Percentiles rank a stretch among this genome's conserved stretches.
Conservation (phyloP, 2,113 vertebrate genomes). For the Halcyon senegalensis region DNA sequence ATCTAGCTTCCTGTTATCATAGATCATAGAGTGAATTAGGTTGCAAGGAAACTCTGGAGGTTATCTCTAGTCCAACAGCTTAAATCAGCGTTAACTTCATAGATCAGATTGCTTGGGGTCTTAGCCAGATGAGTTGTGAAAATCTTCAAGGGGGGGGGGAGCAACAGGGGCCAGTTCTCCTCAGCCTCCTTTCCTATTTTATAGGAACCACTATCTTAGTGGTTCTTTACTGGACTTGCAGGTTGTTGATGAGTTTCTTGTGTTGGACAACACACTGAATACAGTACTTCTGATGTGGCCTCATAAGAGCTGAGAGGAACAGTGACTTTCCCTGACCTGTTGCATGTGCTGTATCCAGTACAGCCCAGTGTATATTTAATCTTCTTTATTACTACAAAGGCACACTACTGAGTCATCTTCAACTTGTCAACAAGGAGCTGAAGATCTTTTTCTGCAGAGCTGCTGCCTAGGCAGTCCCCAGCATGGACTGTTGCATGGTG, state of each 20-base stretch:
- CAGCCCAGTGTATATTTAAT: background rate
- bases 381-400: background rate
- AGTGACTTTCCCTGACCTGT: background rate
- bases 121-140: background rate
- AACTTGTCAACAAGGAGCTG: background rate
- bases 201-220: background rate
- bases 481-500: background rate
- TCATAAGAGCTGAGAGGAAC: background rate
- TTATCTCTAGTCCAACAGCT: background rate
- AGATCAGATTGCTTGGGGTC: background rate
- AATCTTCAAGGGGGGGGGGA: background rate
- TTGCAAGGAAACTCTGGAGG: background rate
- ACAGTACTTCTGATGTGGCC: background rate
- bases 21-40: background rate
- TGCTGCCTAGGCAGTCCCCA: background rate
- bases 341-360: background rate
- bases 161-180: background rate
- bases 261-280: background rate
- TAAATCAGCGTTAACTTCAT: background rate
- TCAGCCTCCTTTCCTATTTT: background rate
- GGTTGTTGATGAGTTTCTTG: background rate
- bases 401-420: background rate
- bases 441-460: background rate
- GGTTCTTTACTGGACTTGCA: background rate
- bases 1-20: background rate